Percentiles rank a stretch among this genome's conserved stretches.
Conservation (phyloP, 1,140 invertebrate genomes). For the Drosophila grimshawi region DNA sequence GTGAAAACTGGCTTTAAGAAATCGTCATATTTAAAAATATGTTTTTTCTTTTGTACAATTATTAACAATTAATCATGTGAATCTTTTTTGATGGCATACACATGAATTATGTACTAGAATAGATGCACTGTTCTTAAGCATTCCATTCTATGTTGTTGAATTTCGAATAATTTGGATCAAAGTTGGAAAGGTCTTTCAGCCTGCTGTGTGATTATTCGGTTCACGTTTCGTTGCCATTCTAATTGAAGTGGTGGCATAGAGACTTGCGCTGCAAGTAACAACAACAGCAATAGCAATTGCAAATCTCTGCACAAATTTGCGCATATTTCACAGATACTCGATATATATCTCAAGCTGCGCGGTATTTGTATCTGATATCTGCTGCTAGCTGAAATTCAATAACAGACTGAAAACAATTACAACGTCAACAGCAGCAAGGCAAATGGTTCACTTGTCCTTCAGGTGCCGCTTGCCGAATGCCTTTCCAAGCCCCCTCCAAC, state of each 20-base stretch:
- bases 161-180: neutral
- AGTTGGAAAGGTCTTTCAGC: neutral
- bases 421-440: conserved; percentile 21
- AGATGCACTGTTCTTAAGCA: too few species aligned
- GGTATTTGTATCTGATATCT: conserved; percentile 1
- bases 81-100: too few species aligned
- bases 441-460: conserved; percentile 48
- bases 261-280: neutral
- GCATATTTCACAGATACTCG: conserved; percentile 12
- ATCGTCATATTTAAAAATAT: too few species aligned
- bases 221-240: conserved; percentile 18
- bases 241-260: conserved; percentile 7
- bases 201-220: neutral
- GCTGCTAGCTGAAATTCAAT: conserved; percentile 26
- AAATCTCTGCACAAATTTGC: conserved; percentile 1
- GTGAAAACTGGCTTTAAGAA: too few species aligned
- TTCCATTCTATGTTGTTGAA: too few species aligned
- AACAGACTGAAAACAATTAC: conserved; percentile 17
- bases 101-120: too few species aligned
- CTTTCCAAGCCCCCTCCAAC: neutral
- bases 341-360: neutral
- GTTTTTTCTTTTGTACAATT: too few species aligned
- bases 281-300: neutral
- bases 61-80: too few species aligned
- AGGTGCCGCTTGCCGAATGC: conserved; percentile 28